Conservation (phyloP, 2,113 vertebrate genomes). For the Pterocles orientalis region DNA sequence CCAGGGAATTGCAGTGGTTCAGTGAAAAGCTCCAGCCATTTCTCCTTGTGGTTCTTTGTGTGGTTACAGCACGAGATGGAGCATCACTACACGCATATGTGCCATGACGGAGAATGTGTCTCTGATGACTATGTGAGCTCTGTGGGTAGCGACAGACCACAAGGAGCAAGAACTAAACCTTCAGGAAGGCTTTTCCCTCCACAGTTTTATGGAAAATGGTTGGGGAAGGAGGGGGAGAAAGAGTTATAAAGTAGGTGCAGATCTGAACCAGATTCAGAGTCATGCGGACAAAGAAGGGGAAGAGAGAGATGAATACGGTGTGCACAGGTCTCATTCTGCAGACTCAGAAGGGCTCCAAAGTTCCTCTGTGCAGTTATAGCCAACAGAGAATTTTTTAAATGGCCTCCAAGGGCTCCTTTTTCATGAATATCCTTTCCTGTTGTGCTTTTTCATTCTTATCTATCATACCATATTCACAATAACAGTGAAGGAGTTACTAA, state of each 20-base stretch:
- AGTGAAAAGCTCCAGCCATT: slow-evolving; percentile 10
- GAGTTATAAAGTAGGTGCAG: neutral
- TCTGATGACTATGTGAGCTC: neutral
- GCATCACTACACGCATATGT: neutral
- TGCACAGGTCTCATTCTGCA: neutral
- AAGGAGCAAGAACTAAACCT: neutral
- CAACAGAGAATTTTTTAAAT: neutral
- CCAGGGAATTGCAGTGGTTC: slow-evolving; percentile 38
- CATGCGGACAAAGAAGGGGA: neutral
- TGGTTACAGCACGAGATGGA: slow-evolving; percentile 42
- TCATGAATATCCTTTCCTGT: neutral
- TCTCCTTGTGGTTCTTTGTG: slow-evolving; percentile 37
- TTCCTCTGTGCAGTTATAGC: neutral
- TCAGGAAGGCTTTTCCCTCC: neutral
- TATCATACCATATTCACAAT: neutral
- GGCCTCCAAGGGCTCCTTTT: neutral
- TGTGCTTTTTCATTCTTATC: neutral
- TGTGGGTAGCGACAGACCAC: neutral
- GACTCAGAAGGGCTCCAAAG: neutral
- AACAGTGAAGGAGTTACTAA: neutral
- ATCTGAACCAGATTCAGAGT: neutral
- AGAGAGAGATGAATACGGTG: neutral
- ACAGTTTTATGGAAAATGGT: neutral
- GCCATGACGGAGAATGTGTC: neutral
- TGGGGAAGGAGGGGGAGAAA: neutral